Conservation (phyloP, 1,140 invertebrate genomes). For the Atta texana region DNA sequence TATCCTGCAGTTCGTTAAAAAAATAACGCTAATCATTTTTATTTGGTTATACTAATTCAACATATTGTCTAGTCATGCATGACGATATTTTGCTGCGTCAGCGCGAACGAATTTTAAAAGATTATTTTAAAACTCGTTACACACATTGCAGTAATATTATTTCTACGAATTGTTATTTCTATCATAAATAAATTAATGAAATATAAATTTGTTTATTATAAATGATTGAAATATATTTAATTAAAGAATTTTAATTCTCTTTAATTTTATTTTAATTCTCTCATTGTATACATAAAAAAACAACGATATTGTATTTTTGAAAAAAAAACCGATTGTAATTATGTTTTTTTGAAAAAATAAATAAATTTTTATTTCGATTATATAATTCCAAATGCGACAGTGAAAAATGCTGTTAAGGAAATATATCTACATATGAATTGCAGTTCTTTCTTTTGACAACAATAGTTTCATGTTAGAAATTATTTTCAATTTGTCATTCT, state of each 20-base stretch:
- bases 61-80: slow-evolving; percentile 2
- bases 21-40: slow-evolving; percentile 16
- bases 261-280: not conserved
- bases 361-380: not conserved
- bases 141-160: not conserved
- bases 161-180: not conserved
- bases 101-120: not conserved
- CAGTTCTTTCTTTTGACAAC: slow-evolving; percentile 1
- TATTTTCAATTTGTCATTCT: not conserved
- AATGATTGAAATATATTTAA: not conserved
- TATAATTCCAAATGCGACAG: not conserved
- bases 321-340: slow-evolving; percentile 5
- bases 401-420: not conserved
- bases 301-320: not conserved
- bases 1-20: slow-evolving; percentile 28
- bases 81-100: not conserved
- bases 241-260: slow-evolving; percentile 22
- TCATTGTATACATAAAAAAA: not conserved
- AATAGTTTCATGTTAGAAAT: not conserved
- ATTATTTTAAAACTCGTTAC: not conserved
- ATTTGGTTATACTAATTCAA: slow-evolving; percentile 4
- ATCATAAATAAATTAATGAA: slow-evolving; percentile 4
- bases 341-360: too few relatives aligned
- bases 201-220: slow-evolving; percentile 23
- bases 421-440: too few relatives aligned